Evolutionary conservation across 1,140 invertebrate genomes (phyloP).

Genomic region (Olivierus martensii): DNA sequence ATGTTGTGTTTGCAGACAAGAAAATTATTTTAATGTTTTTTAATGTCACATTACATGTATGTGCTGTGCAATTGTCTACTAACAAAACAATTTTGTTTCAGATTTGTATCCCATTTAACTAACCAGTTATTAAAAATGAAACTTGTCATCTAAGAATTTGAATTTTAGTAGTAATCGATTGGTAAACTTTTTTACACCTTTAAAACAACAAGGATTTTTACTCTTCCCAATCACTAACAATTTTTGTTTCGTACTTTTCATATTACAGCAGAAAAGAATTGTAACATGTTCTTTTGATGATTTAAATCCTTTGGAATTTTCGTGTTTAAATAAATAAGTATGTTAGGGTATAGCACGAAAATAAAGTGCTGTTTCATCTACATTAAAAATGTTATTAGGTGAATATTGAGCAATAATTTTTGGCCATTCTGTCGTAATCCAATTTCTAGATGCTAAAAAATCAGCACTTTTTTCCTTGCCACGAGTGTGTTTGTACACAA

Average conservation of each 20-base stretch:
- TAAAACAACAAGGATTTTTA: conserved; percentile 33
- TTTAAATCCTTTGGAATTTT: neutral
- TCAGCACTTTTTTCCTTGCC: neutral
- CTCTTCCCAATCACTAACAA: conserved; percentile 30
- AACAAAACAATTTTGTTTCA: neutral
- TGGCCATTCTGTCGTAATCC: neutral
- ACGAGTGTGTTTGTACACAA: neutral
- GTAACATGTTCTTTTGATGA: no score
- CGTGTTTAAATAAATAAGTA: neutral
- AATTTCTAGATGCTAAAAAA: neutral
- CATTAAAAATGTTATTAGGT: neutral
- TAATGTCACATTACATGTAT: neutral
- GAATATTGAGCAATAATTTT: neutral
- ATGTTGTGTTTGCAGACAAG: neutral
- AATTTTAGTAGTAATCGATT: conserved; percentile 29
- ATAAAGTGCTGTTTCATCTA: neutral
- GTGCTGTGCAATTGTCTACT: neutral
- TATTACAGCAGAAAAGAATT: neutral
- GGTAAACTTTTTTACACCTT: conserved; percentile 29
- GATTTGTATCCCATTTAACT: neutral
- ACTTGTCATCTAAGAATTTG: conserved; percentile 35
- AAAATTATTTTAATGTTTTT: neutral
- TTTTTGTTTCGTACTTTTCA: neutral
- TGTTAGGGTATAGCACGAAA: neutral
- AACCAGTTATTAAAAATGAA: neutral